phyloP scores from a whole-genome alignment of 1,140 invertebrate species.

The Marisa cornuarietis region DNA sequence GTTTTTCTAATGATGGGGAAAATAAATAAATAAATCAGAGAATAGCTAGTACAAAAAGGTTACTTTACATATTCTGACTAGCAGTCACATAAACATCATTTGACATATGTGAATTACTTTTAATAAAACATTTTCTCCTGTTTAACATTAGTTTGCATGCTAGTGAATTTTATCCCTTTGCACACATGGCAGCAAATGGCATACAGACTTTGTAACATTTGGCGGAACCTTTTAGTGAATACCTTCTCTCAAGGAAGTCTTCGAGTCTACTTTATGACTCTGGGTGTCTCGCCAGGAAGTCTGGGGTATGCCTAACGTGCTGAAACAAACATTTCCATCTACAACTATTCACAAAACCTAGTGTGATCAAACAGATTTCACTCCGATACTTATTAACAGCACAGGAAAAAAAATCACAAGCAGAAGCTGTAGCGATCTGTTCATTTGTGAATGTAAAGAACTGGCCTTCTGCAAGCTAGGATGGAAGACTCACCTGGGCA shows the following conservation, averaged over 20 bases:
- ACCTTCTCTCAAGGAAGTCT: no score
- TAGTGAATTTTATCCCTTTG: neutral
- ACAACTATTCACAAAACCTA: neutral
- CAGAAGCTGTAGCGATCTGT: no score
- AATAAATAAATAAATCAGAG: neutral
- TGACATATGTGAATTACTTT: no score
- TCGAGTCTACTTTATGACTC: neutral
- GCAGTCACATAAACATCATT: no score
- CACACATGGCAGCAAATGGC: neutral
- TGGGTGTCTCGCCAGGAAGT: neutral
- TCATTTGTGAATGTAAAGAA: neutral
- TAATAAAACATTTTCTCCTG: no score
- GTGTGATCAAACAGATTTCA: neutral
- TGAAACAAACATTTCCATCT: neutral
- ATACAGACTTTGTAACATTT: neutral
- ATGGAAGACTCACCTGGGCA: constrained; percentile 37
- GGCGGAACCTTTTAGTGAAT: neutral
- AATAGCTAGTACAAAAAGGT: no score
- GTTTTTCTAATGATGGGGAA: neutral
- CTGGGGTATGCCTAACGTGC: neutral
- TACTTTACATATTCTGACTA: no score
- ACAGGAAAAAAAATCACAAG: no score
- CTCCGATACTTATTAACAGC: neutral
- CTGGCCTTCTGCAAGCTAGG: neutral
- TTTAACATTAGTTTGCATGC: no score